Evolutionary conservation across 2,113 vertebrate genomes (phyloP).

Genomic region (Hyperopisus bebe): DNA sequence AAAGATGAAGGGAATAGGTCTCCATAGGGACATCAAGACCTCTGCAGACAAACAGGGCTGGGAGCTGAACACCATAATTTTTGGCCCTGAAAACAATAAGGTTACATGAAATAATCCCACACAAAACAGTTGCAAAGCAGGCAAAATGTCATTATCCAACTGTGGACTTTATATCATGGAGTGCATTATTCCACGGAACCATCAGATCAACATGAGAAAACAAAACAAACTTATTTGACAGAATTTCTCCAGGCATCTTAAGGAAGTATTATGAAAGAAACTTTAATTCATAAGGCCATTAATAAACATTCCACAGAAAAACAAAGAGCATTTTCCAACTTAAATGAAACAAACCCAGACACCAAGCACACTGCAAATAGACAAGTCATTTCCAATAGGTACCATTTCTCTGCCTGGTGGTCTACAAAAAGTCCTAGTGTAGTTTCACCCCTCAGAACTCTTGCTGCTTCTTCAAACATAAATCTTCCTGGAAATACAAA

Average conservation of each 20-base stretch:
- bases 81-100: constrained; percentile 56
- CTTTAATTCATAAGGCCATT: background rate
- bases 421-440: constrained; percentile 67
- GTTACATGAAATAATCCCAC: background rate
- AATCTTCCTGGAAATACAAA: constrained; percentile 51
- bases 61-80: constrained; percentile 59
- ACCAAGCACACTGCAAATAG: background rate
- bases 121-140: background rate
- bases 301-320: background rate
- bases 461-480: constrained; percentile 67
- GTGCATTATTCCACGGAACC: background rate
- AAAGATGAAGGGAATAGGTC: constrained; percentile 47
- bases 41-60: constrained; percentile 68
- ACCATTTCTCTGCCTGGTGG: constrained; percentile 60
- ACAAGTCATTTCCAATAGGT: background rate
- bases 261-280: background rate
- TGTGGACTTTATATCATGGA: background rate
- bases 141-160: background rate
- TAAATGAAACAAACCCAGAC: background rate
- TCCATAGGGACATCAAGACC: constrained; percentile 41
- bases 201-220: background rate
- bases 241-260: background rate
- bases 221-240: background rate
- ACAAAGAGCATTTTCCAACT: background rate
- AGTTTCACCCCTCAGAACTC: constrained; percentile 62